Percentiles rank a stretch among this genome's conserved stretches.
Conservation (phyloP, 1,140 invertebrate genomes). For the Meteorus sp. region DNA sequence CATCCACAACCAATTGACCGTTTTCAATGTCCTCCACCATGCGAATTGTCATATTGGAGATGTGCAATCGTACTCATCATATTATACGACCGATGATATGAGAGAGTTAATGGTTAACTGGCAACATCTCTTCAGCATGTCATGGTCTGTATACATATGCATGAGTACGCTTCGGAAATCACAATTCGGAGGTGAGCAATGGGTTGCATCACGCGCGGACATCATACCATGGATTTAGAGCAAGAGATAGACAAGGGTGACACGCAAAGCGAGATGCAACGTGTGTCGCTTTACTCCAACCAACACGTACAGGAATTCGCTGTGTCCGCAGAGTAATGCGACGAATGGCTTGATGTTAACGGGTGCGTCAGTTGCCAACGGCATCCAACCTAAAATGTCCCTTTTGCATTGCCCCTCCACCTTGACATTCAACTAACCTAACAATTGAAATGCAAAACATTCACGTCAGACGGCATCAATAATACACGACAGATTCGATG, state of each 20-base stretch:
- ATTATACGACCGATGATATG: not conserved
- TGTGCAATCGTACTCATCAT: not conserved
- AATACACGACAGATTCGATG: too few species aligned
- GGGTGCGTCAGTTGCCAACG: not conserved
- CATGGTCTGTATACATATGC: slow-evolving; percentile 11
- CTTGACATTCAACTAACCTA: not conserved
- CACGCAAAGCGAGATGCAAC: too few species aligned
- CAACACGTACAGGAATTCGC: slow-evolving; percentile 23
- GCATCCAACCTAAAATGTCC: too few species aligned
- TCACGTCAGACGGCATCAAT: not conserved
- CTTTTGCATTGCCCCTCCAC: not conserved
- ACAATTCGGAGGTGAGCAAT: slow-evolving; percentile 12
- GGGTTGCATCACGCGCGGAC: not conserved
- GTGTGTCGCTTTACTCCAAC: not conserved
- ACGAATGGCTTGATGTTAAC: slow-evolving; percentile 17
- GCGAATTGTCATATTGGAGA: not conserved
- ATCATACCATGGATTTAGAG: too few species aligned
- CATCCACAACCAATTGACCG: too few species aligned
- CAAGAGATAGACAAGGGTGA: too few species aligned
- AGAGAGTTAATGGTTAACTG: slow-evolving; percentile 12
- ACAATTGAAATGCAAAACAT: slow-evolving; percentile 1
- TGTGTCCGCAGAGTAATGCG: slow-evolving; percentile 25
- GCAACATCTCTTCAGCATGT: not conserved
- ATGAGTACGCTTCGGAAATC: slow-evolving; percentile 16
- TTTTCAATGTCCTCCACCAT: not conserved